Conservation (phyloP, 1,140 invertebrate species). For the Bombus consobrinus region DNA sequence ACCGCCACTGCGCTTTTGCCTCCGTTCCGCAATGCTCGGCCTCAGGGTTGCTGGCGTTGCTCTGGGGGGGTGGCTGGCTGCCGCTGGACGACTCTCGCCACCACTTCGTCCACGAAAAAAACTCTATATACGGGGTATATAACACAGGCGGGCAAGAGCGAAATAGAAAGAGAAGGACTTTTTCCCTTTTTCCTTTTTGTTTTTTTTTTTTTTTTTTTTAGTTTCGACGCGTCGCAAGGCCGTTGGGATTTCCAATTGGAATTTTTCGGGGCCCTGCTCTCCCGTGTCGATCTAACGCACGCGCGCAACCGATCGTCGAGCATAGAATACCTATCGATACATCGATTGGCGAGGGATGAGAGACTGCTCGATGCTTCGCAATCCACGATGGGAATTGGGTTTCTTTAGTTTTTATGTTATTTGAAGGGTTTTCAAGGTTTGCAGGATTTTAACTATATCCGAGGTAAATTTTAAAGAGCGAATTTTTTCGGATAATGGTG, state of each 20-base stretch:
- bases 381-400: background rate
- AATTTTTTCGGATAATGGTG: background rate
- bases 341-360: background rate
- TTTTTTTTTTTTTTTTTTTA: slow-evolving; percentile 9
- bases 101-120: slow-evolving; percentile 58
- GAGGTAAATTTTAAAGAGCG: background rate
- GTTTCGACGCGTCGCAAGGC: slow-evolving; percentile 23
- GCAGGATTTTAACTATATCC: no score
- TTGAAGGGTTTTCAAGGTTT: no score
- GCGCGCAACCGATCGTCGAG: slow-evolving; percentile 1
- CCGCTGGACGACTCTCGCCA: slow-evolving; percentile 63
- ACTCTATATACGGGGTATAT: slow-evolving; percentile 56
- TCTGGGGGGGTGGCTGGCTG: background rate
- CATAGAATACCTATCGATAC: background rate
- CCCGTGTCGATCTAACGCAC: slow-evolving; percentile 2
- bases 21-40: slow-evolving; percentile 65
- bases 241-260: slow-evolving; percentile 48
- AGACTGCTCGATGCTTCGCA: background rate
- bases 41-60: slow-evolving; percentile 50
- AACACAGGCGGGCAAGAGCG: background rate
- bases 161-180: slow-evolving; percentile 2
- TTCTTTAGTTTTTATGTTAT: background rate
- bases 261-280: slow-evolving; percentile 18
- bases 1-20: slow-evolving; percentile 68
- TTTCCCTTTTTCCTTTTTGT: background rate